Conservation (phyloP, 2,113 vertebrate species). For the Mugil cephalus region DNA sequence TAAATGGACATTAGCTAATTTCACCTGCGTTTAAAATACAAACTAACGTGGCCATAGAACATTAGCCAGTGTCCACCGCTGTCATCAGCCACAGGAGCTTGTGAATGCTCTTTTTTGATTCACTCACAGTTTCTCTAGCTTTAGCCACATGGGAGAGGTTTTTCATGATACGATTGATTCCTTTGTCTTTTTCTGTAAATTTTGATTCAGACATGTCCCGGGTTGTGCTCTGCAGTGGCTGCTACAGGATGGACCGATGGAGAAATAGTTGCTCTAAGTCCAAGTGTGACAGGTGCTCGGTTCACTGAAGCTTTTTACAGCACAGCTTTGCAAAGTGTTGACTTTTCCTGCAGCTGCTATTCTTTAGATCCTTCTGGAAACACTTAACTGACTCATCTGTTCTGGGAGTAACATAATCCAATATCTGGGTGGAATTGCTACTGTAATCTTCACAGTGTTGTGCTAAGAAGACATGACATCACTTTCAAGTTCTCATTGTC, state of each 20-base stretch:
- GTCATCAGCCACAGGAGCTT: too few species aligned
- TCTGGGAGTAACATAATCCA: slow-evolving; percentile 60
- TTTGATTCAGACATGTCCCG: too few species aligned
- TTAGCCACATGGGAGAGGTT: too few species aligned
- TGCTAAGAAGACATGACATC: slow-evolving; percentile 55
- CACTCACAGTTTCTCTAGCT: too few species aligned
- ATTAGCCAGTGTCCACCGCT: too few species aligned
- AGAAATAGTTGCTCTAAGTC: slow-evolving; percentile 18
- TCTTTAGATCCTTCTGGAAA: slow-evolving; percentile 50
- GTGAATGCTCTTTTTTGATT: too few species aligned
- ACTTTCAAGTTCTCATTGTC: slow-evolving; percentile 67
- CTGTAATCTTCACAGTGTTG: slow-evolving; percentile 61
- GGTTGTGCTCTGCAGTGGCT: too few species aligned
- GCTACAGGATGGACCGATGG: too few species aligned
- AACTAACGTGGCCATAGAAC: too few species aligned
- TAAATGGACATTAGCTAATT: too few species aligned
- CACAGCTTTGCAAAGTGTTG: slow-evolving; percentile 10
- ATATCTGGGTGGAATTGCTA: slow-evolving; percentile 56
- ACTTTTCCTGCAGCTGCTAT: slow-evolving; percentile 13
- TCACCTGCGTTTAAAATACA: too few species aligned
- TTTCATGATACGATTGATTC: too few species aligned
- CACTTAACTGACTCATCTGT: slow-evolving; percentile 54
- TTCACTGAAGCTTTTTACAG: slow-evolving; percentile 28
- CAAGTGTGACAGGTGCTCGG: slow-evolving; percentile 44
- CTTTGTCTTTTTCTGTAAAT: background rate